Evolutionary conservation across 2,888 invertebrate species (phyloP).

Genomic region (Oscheius sp.): DNA sequence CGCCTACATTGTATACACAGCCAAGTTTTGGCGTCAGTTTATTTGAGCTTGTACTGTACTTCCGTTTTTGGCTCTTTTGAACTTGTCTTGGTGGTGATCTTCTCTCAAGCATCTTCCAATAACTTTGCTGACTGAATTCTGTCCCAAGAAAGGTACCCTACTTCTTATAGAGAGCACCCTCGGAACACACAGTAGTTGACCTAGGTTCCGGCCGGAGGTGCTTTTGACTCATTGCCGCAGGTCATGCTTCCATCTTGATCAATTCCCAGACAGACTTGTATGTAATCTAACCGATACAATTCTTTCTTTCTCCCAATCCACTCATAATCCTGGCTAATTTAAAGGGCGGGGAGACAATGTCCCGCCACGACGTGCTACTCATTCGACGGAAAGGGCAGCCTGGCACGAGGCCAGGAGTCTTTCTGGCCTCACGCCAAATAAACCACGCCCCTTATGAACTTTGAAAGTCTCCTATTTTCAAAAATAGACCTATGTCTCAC

Average conservation of each 20-base stretch:
- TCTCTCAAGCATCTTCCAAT: too few species aligned
- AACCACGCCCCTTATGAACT: slow-evolving; percentile 8
- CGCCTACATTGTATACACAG: slow-evolving; percentile 6
- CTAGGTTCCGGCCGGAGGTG: too few species aligned
- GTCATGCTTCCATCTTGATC: too few species aligned
- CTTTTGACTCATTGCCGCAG: too few species aligned
- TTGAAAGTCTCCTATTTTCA: slow-evolving; percentile 9
- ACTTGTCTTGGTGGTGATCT: too few species aligned
- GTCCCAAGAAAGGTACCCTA: too few species aligned
- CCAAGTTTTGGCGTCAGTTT: neutral
- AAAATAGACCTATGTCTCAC: neutral
- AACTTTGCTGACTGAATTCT: too few species aligned
- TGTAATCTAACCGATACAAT: too few species aligned
- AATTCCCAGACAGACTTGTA: too few species aligned
- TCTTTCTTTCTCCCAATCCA: neutral
- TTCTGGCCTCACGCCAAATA: slow-evolving; percentile 4
- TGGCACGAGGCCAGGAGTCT: slow-evolving; percentile 25
- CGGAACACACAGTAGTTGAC: too few species aligned
- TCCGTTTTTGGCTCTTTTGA: neutral
- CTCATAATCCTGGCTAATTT: neutral
- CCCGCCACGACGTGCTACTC: neutral
- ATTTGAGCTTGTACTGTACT: neutral
- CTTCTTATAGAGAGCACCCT: too few species aligned
- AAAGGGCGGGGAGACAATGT: neutral
- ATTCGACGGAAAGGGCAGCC: neutral